Percentiles rank a stretch among this genome's conserved stretches.
These are phyloP conservation scores for Bovichtus diacanthus DNA, from an alignment of 2,797 vertebrate species.

Conservation along the genomic window DNA sequence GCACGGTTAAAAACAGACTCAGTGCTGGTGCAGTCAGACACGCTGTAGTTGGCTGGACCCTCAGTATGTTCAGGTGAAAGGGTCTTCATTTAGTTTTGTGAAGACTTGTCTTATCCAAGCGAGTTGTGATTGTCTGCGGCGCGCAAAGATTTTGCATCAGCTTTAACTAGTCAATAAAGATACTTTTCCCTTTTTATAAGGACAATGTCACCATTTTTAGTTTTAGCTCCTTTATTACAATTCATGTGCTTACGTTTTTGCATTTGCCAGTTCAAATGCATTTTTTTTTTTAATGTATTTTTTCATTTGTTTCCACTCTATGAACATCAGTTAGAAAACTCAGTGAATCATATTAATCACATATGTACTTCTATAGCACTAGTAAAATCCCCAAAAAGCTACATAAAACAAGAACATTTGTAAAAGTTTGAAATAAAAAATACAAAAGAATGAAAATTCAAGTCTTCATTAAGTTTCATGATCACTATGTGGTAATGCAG, in stretches of 20 bases:
- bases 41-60: neutral
- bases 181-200: neutral
- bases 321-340: neutral
- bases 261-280: neutral
- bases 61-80: slow-evolving; percentile 6
- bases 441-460: neutral
- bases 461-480: neutral
- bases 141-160: neutral
- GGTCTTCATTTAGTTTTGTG: neutral
- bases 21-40: slow-evolving; percentile 11
- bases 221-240: neutral
- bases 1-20: slow-evolving; percentile 26
- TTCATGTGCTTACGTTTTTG: neutral
- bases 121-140: neutral
- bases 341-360: neutral
- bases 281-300: neutral
- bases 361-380: neutral
- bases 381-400: neutral
- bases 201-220: neutral
- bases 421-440: neutral
- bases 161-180: neutral
- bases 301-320: neutral
- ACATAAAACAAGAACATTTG: neutral
- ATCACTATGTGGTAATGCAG: neutral
- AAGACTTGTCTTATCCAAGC: neutral